Evolutionary conservation across 2,797 vertebrate species (phyloP).

Genomic region (Anabas testudineus): DNA sequence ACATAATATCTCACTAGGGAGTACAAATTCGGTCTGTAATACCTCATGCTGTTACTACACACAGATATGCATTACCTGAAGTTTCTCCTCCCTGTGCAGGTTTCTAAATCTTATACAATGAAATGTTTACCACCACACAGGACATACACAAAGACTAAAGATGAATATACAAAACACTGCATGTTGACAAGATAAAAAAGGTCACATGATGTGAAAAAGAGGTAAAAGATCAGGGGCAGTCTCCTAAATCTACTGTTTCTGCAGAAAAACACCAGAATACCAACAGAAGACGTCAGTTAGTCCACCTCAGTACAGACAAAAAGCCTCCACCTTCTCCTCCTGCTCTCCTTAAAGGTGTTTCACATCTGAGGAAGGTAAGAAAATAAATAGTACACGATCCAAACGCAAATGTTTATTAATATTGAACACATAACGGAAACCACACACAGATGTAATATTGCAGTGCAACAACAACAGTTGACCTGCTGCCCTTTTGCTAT

Average conservation of each 20-base stretch:
- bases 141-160: not conserved
- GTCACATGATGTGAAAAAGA: conserved; percentile 23
- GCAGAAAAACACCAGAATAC: not conserved
- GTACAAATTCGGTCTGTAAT: not conserved
- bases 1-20: conserved; percentile 11
- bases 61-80: not conserved
- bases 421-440: too few relatives aligned
- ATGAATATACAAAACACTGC: not conserved
- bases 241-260: not conserved
- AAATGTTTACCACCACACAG: not conserved
- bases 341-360: not conserved
- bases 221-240: conserved; percentile 9
- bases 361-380: not conserved
- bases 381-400: not conserved
- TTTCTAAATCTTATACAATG: not conserved
- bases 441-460: not conserved
- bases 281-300: not conserved
- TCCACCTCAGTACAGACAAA: not conserved
- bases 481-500: conserved; percentile 66
- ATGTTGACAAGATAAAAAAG: conserved; percentile 11
- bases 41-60: not conserved
- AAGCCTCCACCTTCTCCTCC: not conserved
- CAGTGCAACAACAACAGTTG: conserved; percentile 36
- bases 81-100: not conserved
- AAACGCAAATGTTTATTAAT: not conserved